Percentiles rank a stretch among this genome's conserved stretches.
Evolutionary conservation across 2,797 vertebrate species (phyloP).

Genomic region (Oreortyx pictus): DNA sequence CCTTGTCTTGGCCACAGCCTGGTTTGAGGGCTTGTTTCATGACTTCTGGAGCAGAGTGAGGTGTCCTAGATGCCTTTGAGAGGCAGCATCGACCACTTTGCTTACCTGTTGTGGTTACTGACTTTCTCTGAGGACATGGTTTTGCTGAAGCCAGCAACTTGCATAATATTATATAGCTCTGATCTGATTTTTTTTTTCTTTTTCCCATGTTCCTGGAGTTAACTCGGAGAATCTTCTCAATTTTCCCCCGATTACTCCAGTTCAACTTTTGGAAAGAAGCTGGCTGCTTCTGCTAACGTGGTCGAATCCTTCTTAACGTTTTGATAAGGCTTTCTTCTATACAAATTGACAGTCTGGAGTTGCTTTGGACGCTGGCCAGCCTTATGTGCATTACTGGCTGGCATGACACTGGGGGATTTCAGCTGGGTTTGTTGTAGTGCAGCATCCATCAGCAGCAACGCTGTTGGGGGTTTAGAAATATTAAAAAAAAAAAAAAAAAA

Average conservation of each 20-base stretch:
- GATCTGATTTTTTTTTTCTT: background rate
- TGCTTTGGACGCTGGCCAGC: constrained; percentile 7
- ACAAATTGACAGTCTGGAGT: background rate
- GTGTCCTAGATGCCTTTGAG: background rate
- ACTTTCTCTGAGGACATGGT: background rate
- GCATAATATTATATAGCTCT: background rate
- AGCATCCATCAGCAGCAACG: background rate
- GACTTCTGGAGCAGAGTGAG: background rate
- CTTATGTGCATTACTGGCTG: background rate
- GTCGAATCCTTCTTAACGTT: constrained; percentile 21
- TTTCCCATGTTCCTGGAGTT: background rate
- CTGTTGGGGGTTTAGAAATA: background rate
- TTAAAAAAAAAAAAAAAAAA: background rate
- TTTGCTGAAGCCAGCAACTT: background rate
- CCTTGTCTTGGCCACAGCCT: background rate
- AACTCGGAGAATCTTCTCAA: background rate
- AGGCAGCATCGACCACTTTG: background rate
- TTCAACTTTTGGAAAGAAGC: constrained; percentile 2
- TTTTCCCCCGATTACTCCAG: constrained; percentile 20
- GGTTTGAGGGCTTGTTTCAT: background rate
- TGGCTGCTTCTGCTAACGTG: background rate
- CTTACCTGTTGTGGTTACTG: background rate
- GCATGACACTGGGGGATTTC: background rate
- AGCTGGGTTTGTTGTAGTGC: background rate
- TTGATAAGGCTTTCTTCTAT: constrained; percentile 2